Percentiles rank a stretch among this genome's conserved stretches.
Evolutionary conservation across 2,797 vertebrate genomes (phyloP).

Genomic region (Amphiprion clarkii): DNA sequence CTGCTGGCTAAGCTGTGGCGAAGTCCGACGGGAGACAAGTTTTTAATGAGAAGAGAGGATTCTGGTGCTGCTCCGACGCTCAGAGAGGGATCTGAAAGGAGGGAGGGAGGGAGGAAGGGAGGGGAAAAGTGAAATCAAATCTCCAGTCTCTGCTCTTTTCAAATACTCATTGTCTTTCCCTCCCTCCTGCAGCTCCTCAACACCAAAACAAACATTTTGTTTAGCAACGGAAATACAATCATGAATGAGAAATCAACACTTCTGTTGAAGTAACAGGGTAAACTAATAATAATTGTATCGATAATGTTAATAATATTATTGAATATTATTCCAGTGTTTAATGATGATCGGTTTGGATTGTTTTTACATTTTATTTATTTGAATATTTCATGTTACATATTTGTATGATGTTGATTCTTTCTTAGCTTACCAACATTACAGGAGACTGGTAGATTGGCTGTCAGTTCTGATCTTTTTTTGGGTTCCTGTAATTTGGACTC

Average conservation of each 20-base stretch:
- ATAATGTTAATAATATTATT: conserved; percentile 87
- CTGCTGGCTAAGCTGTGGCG: conserved; percentile 56
- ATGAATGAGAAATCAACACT: conserved; percentile 82
- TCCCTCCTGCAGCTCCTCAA: conserved; percentile 74
- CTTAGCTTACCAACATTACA: conserved; percentile 82
- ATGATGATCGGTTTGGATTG: conserved; percentile 85
- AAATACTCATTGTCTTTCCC: conserved; percentile 74
- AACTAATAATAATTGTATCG: conserved; percentile 87
- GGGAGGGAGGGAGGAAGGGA: conserved; percentile 52
- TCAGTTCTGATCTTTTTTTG: conserved; percentile 55
- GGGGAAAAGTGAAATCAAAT: conserved; percentile 68
- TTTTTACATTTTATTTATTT: conserved; percentile 78
- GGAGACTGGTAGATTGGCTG: conserved; percentile 72
- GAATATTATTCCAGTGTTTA: conserved; percentile 87
- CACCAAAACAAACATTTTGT: conserved; percentile 83
- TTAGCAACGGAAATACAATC: conserved; percentile 84
- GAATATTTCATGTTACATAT: conserved; percentile 87
- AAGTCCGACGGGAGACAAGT: conserved; percentile 56
- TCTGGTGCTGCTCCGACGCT: conserved; percentile 74
- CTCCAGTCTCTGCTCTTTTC: conserved; percentile 77
- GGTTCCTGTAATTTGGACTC: conserved; percentile 77
- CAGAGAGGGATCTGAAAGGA: conserved; percentile 62
- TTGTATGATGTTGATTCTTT: conserved; percentile 86
- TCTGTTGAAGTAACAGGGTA: conserved; percentile 89
- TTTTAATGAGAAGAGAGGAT: conserved; percentile 70